Evolutionary conservation across 1,140 invertebrate genomes (phyloP).

Genomic region (Drosophila lowei): DNA sequence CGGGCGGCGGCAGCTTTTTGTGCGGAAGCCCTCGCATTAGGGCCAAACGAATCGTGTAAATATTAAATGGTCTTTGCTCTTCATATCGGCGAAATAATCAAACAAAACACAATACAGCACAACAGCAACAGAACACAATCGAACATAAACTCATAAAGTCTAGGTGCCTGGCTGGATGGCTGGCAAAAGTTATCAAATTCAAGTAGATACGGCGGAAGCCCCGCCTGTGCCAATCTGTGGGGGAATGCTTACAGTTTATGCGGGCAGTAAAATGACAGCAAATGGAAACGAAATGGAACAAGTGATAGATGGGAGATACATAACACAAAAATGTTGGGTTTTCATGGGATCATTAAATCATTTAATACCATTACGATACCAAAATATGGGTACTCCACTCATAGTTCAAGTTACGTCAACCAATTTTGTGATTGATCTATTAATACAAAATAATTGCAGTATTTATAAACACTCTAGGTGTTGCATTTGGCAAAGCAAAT

Average conservation of each 20-base stretch:
- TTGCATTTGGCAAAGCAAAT: conserved; percentile 3
- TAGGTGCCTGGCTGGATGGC: conserved; percentile 22
- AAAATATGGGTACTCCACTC: neutral
- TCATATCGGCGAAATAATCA: conserved; percentile 63
- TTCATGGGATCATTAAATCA: neutral
- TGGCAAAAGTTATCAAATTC: conserved; percentile 64
- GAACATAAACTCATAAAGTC: conserved; percentile 39
- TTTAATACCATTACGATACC: neutral
- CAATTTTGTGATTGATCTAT: conserved; percentile 13
- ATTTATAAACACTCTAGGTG: conserved; percentile 50
- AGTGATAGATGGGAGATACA: no score
- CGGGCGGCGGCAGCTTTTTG: conserved; percentile 11
- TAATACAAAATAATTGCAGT: conserved; percentile 46
- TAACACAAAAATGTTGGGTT: no score
- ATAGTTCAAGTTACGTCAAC: conserved; percentile 2
- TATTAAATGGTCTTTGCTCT: conserved; percentile 51
- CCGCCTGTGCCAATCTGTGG: conserved; percentile 19
- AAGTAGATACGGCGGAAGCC: conserved; percentile 47
- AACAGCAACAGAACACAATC: conserved; percentile 29
- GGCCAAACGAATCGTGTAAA: conserved; percentile 59
- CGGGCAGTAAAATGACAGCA: neutral
- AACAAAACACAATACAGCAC: conserved; percentile 9
- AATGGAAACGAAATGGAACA: no score
- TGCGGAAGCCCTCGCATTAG: conserved; percentile 62
- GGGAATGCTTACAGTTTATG: conserved; percentile 9